A percentile compares a stretch with the other conserved stretches of the same genome.
Evolutionary conservation across 2,797 vertebrate species (phyloP).

Genomic region (Linurgus olivaceus): DNA sequence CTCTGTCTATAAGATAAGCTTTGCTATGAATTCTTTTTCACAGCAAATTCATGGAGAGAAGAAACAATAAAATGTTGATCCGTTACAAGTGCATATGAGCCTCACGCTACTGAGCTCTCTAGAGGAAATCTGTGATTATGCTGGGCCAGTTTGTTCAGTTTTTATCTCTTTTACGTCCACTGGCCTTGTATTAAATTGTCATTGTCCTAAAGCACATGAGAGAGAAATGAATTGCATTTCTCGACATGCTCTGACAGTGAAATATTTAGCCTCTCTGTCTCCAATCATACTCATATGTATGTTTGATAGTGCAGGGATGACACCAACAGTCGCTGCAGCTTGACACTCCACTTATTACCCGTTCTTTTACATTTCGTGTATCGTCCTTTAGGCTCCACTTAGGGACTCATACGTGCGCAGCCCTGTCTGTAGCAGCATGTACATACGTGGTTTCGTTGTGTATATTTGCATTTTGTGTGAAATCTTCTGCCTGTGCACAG

Average conservation of each 20-base stretch:
- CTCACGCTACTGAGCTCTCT: constrained; percentile 68
- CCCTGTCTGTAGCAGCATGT: neutral
- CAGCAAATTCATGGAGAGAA: constrained; percentile 58
- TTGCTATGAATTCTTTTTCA: constrained; percentile 37
- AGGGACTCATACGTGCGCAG: neutral
- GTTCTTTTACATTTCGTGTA: constrained; percentile 9
- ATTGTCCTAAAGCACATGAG: constrained; percentile 84
- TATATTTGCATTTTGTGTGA: neutral
- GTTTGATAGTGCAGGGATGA: constrained; percentile 82
- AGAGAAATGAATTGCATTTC: constrained; percentile 89
- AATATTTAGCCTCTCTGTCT: constrained; percentile 92
- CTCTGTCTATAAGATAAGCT: neutral
- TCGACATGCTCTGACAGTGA: constrained; percentile 89
- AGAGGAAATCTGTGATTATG: constrained; percentile 79
- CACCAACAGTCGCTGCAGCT: constrained; percentile 68
- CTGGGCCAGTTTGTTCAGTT: constrained; percentile 76
- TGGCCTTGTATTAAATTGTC: constrained; percentile 88
- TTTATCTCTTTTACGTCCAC: constrained; percentile 81
- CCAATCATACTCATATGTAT: constrained; percentile 86
- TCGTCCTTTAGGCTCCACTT: constrained; percentile 39
- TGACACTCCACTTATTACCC: constrained; percentile 68
- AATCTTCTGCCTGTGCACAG: neutral
- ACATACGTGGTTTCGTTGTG: neutral
- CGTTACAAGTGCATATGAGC: constrained; percentile 70
- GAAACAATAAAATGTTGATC: constrained; percentile 83